A percentile compares a stretch with the other conserved stretches of the same genome.
Evolutionary conservation across 2,113 vertebrate genomes (phyloP).

Genomic region (Osmerus eperlanus): DNA sequence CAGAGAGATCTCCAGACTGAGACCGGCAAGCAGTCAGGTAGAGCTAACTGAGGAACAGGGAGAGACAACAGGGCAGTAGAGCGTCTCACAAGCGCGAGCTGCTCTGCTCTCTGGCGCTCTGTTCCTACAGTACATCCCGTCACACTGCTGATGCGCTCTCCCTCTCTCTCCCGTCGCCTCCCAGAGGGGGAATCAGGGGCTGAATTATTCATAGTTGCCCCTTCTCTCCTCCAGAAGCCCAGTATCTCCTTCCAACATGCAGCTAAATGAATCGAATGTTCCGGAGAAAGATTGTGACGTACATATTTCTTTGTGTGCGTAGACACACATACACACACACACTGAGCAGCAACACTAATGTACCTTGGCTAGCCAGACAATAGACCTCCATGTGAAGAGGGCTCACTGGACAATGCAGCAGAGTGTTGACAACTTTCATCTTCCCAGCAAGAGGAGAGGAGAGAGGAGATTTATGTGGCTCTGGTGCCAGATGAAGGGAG

Average conservation of each 20-base stretch:
- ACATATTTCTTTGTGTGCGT: background rate
- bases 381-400: no score
- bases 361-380: no score
- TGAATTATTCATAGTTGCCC: background rate
- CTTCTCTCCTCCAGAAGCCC: background rate
- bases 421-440: no score
- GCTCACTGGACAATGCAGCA: no score
- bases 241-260: background rate
- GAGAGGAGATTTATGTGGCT: slow-evolving; percentile 59
- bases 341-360: no score
- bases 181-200: no score
- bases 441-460: background rate
- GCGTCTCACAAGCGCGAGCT: no score
- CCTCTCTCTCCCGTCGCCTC: background rate
- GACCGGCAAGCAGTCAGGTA: no score
- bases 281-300: background rate
- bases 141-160: background rate
- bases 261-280: background rate
- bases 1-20: no score
- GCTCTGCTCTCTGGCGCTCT: background rate
- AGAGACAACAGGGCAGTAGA: no score
- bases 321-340: background rate
- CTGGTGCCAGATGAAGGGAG: slow-evolving; percentile 51
- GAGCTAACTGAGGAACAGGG: no score
- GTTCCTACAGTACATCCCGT: background rate